Conservation (phyloP, 2,113 vertebrate species). For the Sinocyclocheilus grahami region DNA sequence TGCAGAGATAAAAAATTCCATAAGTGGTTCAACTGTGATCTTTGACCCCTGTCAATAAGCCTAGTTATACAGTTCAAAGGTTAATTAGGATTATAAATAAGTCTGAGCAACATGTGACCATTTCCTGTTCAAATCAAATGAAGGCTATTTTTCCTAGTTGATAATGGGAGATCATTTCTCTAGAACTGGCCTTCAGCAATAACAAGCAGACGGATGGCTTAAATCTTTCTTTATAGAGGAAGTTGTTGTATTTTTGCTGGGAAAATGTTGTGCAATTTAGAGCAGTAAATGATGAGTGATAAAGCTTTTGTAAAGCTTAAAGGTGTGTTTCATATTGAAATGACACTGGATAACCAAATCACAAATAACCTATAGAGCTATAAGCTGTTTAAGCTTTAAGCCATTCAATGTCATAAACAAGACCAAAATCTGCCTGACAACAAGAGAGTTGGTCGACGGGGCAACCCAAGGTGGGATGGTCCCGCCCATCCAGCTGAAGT, state of each 20-base stretch:
- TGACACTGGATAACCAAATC: background rate
- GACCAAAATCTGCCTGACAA: constrained; percentile 47
- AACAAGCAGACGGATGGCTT: background rate
- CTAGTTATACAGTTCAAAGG: constrained; percentile 41
- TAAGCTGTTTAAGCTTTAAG: constrained; percentile 4
- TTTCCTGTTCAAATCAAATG: background rate
- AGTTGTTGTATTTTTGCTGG: background rate
- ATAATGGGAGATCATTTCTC: background rate
- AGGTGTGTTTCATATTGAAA: background rate
- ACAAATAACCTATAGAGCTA: background rate
- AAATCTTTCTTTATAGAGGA: background rate
- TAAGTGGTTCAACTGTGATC: background rate
- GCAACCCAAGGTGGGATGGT: background rate
- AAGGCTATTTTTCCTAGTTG: background rate
- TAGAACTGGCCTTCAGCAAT: background rate
- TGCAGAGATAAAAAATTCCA: constrained; percentile 33
- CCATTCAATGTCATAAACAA: constrained; percentile 11
- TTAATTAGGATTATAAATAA: constrained; percentile 45
- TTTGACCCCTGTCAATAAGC: constrained; percentile 39
- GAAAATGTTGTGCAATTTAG: background rate
- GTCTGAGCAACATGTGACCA: background rate
- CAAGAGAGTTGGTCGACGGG: background rate
- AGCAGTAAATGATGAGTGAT: background rate
- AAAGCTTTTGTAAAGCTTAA: background rate
- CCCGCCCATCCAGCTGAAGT: background rate